Percentiles rank a stretch among this genome's conserved stretches.
Evolutionary conservation across 1,140 invertebrate species (phyloP).

Genomic region (Drosophila pallidifrons): DNA sequence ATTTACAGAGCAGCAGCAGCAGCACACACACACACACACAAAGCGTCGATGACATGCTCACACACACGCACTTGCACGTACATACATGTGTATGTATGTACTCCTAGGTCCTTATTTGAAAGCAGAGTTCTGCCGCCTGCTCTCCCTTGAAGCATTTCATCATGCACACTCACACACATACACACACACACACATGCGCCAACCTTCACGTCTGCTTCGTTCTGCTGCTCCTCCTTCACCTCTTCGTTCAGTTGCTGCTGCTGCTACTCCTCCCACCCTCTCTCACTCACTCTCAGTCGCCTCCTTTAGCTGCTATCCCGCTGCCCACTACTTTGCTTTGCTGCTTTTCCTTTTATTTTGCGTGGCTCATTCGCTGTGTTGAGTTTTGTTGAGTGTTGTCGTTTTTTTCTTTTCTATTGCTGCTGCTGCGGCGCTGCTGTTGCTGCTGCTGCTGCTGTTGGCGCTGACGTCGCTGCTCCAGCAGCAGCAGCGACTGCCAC

Average conservation of each 20-base stretch:
- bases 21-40: conserved; percentile 12
- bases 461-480: conserved; percentile 18
- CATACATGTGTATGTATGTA: neutral
- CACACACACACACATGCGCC: neutral
- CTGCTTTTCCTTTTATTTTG: conserved; percentile 61
- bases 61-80: conserved; percentile 5
- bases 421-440: conserved; percentile 33
- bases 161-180: conserved; percentile 32
- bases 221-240: conserved; percentile 11
- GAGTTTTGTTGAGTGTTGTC: conserved; percentile 29
- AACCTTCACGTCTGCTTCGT: neutral
- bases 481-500: conserved; percentile 15
- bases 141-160: conserved; percentile 37
- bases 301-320: conserved; percentile 2
- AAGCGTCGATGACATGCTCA: conserved; percentile 11
- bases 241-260: neutral
- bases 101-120: conserved; percentile 36
- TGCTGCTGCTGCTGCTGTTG: neutral
- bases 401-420: conserved; percentile 51
- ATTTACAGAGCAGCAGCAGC: conserved; percentile 10
- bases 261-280: conserved; percentile 13
- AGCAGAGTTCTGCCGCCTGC: conserved; percentile 30
- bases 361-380: conserved; percentile 53
- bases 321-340: conserved; percentile 49
- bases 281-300: neutral